phyloP scores from a whole-genome alignment of 2,888 invertebrate species.

The Macrosoma leucophasiata region DNA sequence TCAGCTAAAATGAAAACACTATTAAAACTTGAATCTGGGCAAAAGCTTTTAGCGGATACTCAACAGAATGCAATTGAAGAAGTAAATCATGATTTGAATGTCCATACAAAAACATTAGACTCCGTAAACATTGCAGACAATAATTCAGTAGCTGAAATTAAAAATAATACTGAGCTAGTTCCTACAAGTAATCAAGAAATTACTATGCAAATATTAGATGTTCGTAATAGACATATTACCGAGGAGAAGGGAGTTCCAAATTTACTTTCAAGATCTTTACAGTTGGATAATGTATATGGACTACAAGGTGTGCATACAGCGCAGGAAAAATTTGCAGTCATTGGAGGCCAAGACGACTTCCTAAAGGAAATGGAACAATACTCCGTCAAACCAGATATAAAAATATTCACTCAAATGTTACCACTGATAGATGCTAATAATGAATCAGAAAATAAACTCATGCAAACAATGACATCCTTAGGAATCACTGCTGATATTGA shows the following conservation, averaged over 20 bases:
- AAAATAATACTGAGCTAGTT: conserved; percentile 4
- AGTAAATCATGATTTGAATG: neutral
- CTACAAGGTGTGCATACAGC: conserved; percentile 75
- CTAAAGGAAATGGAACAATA: conserved; percentile 82
- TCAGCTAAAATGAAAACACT: conserved; percentile 20
- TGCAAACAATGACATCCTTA: conserved; percentile 76
- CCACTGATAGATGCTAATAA: conserved; percentile 80
- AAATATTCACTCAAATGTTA: conserved; percentile 86
- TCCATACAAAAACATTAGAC: neutral
- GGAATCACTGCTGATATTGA: conserved; percentile 83
- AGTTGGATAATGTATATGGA: conserved; percentile 77
- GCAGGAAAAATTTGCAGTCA: conserved; percentile 81
- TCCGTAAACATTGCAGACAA: neutral
- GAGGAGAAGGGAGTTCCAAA: conserved; percentile 78
- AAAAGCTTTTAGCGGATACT: conserved; percentile 1
- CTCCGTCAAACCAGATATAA: conserved; percentile 82
- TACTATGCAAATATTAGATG: conserved; percentile 17
- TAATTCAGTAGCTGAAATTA: neutral
- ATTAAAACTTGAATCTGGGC: conserved; percentile 24
- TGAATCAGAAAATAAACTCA: conserved; percentile 80
- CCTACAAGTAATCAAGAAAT: neutral
- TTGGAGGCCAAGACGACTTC: conserved; percentile 88
- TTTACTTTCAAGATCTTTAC: conserved; percentile 76
- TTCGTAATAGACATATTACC: conserved; percentile 21
- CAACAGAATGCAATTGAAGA: conserved; percentile 2